Evolutionary conservation across 2,113 vertebrate genomes (phyloP).

Genomic region (Terrapene triunguis): DNA sequence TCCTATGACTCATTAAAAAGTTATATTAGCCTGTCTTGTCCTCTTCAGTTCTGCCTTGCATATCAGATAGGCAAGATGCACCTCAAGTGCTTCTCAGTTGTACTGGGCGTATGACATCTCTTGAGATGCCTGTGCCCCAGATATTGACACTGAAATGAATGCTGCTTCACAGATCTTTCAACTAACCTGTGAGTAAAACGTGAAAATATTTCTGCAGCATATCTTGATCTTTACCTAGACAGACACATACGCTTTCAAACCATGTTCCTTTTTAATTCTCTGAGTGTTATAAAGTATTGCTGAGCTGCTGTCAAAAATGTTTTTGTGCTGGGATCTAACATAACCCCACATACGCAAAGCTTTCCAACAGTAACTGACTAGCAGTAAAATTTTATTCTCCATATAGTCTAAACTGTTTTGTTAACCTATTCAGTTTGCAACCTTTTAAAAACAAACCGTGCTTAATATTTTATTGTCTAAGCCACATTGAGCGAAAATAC

Average conservation of each 20-base stretch:
- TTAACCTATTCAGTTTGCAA: neutral
- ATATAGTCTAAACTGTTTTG: neutral
- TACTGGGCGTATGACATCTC: neutral
- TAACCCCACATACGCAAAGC: neutral
- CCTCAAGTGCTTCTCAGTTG: neutral
- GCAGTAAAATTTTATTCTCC: rapidly evolving
- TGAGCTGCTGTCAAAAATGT: neutral
- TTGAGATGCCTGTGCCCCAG: neutral
- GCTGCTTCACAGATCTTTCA: neutral
- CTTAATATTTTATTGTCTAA: neutral
- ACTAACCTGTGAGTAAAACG: neutral
- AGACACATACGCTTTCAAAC: neutral
- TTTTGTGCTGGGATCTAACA: neutral
- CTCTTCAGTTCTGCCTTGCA: neutral
- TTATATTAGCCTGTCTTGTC: neutral
- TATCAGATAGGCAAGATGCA: neutral
- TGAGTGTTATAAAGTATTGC: neutral
- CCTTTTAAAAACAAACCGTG: neutral
- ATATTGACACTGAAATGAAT: neutral
- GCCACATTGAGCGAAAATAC: neutral
- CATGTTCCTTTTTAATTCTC: neutral
- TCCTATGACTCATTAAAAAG: neutral
- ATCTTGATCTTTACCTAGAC: neutral
- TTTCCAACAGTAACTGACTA: neutral
- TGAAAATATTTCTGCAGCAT: neutral